phyloP scores from a whole-genome alignment of 2,888 invertebrate species.

The Chloroclysta siterata region DNA sequence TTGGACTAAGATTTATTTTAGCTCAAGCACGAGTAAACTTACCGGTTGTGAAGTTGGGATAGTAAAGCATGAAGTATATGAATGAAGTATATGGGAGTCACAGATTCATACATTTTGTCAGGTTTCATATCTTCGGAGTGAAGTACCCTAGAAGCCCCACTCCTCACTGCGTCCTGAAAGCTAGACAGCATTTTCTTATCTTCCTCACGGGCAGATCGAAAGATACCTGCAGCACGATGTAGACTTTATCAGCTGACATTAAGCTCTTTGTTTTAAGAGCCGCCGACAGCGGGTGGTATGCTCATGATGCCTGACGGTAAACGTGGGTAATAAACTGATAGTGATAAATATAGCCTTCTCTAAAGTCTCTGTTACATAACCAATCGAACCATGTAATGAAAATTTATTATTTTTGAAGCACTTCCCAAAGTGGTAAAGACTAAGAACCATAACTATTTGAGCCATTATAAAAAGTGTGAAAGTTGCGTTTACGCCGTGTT shows the following conservation, averaged over 20 bases:
- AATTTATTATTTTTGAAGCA: constrained; percentile 6
- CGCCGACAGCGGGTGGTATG: constrained; percentile 51
- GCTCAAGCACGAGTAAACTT: neutral
- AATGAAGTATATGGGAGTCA: neutral
- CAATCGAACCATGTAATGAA: neutral
- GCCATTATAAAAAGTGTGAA: constrained; percentile 41
- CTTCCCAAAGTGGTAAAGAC: neutral
- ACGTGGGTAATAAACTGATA: constrained; percentile 41
- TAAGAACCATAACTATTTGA: constrained; percentile 4
- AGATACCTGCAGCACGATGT: constrained; percentile 46
- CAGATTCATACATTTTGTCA: constrained; percentile 35
- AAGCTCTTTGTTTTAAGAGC: constrained; percentile 54
- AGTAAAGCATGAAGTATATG: neutral
- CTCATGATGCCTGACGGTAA: constrained; percentile 32
- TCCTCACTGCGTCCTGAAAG: too few species aligned
- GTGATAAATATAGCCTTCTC: constrained; percentile 12
- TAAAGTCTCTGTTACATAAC: constrained; percentile 1
- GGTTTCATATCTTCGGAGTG: neutral
- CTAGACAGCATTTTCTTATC: constrained; percentile 56
- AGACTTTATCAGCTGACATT: constrained; percentile 53
- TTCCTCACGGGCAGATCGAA: constrained; percentile 43
- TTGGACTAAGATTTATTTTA: constrained; percentile 1
- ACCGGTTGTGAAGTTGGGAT: neutral
- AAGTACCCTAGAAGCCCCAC: constrained; percentile 41
- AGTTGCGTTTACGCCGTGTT: constrained; percentile 39